These are phyloP conservation scores for Petrocephalus schoutedeni DNA, from an alignment of 2,797 vertebrate species.

Conservation along the genomic window DNA sequence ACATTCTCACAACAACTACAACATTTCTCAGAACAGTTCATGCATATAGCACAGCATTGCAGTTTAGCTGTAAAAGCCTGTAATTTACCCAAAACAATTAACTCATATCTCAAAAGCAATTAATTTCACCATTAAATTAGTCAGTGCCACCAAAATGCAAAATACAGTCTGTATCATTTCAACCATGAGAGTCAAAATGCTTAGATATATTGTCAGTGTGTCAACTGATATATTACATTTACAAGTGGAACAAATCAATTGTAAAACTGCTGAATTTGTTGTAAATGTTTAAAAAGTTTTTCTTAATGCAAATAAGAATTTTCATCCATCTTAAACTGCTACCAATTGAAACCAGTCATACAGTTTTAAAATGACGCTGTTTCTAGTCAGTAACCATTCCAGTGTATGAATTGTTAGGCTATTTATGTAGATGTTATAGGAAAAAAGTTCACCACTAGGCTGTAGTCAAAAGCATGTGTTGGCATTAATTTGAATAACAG, in stretches of 20 bases:
- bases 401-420: background rate
- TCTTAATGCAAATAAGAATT: background rate
- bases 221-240: background rate
- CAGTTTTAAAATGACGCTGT: background rate
- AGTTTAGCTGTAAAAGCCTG: too few relatives aligned
- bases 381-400: background rate
- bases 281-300: background rate
- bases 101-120: too few relatives aligned
- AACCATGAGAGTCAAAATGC: too few relatives aligned
- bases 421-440: background rate
- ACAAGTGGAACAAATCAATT: background rate
- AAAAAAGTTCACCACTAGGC: background rate
- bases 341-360: background rate
- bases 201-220: too few relatives aligned
- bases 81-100: too few relatives aligned
- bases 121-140: too few relatives aligned
- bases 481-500: background rate
- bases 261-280: background rate
- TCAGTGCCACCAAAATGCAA: background rate
- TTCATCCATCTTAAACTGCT: background rate
- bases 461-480: background rate
- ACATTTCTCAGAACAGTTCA: too few relatives aligned
- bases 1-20: too few relatives aligned
- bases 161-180: too few relatives aligned
- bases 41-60: too few relatives aligned